These are phyloP conservation scores for Murina feae DNA, from an alignment of 2,113 vertebrate genomes.

Conservation along the genomic window DNA sequence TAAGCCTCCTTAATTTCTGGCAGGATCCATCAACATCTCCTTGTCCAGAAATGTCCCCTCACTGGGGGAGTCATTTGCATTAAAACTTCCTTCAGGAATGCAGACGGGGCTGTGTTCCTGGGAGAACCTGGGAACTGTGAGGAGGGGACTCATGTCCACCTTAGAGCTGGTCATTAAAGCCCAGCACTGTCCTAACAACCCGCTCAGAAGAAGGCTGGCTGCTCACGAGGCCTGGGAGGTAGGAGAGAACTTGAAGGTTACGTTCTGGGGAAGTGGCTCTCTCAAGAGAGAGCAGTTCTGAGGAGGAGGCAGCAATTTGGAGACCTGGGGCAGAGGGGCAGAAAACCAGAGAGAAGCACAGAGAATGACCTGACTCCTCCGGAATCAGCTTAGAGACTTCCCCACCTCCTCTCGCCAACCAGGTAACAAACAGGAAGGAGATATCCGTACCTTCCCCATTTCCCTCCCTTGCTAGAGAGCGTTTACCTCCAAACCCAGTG, in stretches of 20 bases:
- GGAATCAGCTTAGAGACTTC: neutral
- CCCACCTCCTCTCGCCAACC: neutral
- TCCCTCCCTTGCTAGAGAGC: neutral
- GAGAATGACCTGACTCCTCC: neutral
- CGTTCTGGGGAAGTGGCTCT: neutral
- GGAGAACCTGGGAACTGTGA: neutral
- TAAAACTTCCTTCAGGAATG: constrained; percentile 11
- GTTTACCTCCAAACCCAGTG: neutral
- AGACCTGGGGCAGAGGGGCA: neutral
- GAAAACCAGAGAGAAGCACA: neutral
- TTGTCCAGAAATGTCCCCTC: neutral
- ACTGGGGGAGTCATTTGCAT: neutral
- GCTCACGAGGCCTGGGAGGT: neutral
- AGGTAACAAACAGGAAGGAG: neutral
- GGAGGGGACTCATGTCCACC: neutral
- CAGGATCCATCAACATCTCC: neutral
- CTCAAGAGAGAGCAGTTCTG: neutral
- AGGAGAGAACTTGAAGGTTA: neutral
- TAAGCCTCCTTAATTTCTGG: neutral
- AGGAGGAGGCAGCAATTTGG: neutral
- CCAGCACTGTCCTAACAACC: neutral
- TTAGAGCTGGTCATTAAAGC: too few relatives aligned
- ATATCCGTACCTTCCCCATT: neutral
- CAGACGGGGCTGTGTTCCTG: neutral
- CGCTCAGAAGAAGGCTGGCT: too few relatives aligned